Base-by-base conservation (phyloP, 1,140 invertebrate species). In the Lepidostoma basale region DNA sequence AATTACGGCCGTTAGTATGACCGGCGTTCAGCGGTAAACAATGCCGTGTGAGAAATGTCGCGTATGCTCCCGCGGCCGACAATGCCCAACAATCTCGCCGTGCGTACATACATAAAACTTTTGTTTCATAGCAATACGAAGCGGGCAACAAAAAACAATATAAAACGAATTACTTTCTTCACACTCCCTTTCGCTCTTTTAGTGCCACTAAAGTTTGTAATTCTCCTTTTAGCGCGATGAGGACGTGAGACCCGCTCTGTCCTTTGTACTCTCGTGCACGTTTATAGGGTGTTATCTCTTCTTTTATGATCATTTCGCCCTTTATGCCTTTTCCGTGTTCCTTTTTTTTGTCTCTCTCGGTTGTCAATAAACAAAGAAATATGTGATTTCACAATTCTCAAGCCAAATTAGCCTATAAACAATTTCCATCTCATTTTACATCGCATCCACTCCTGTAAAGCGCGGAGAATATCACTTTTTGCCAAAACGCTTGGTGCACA, bases 131-230 rank as follows among this genome's bases (percentile, higher is more conserved):
- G 52, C 54, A 52, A 62, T 67, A 67, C 64, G 58, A 25, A 26
- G 9, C 18, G 20, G 58, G 39, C 49, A 47, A 68, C 60, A 68
- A 72, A 65, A 72, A 72, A 72, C 70, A 72, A 72, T 72, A 72
- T 72, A 68, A 72, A 72, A 72, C 62, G 70, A 72, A 72, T 72
- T 68, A 44, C 62, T 67, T 66, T 40, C 63, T 72, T 72, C 66
- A 65, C 66, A 71, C 69, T 62, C 62, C 58, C 63, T 67, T 71
- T 54, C 47, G 36, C 54, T 47, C 62, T 67, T 70, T 72, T 72
- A 72, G 54, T 68, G 63, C 22, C 30, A 72, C 70, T 72, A 72
- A 72, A 72, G 69, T 72, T 72, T 72, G 70, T 72, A 72, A 72
- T 72, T 63, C 70, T 65, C 62, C 70, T 72, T 72, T 72, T 69